Evolutionary conservation across 35 echinoderm and acorn worm species (phyloP), one percentile per base, ranked within the genome.

Genomic region (Chiridota heheva): DNA sequence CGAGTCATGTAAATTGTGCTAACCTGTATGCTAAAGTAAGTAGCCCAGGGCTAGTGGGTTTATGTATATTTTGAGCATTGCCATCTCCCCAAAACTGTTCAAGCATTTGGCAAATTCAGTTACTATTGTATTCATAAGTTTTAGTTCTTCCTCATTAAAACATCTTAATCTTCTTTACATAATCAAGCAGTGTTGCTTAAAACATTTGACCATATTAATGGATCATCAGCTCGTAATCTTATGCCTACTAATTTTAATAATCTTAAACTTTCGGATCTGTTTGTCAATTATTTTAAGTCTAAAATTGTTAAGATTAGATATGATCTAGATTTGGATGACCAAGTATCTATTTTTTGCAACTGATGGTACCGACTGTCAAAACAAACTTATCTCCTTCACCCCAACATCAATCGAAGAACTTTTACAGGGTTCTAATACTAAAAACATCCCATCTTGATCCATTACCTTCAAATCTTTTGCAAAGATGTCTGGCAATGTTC

Each of bases 231-330:
- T 67, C 63, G 18, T 36, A 2, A 67, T 67, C 29, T 67, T n/a
- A 35, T 67, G 63, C 63, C 63, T 67, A 28, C 63, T 7, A 67
- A 67, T 28, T 67, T 67, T 67, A 36, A 35, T 67, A 28, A 4
- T 28, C 63, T 18, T 32, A 67, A 67, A 7, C 63, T 67, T 67
- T 36, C 63, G 39, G 18, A 67, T 67, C 39, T 67, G 63, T 67
- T 67, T 67, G 63, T 36, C 18, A 18, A 67, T 67, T 30, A 67
- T 67, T 67, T 67, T 30, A 36, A 35, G 39, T 67, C 63, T 67
- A 67, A 67, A 67, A 67, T 67, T 67, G 29, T 36, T 67, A 67
- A 67, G 63, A 67, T 67, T 35, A 67, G 63, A 67, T 6, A n/a
- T 30, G 63, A 67, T n/a, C 63, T 67, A 7, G 27, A 67, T 67